Conservation (phyloP, 2,113 vertebrate species). For the Campylorhamphus procurvoides region DNA sequence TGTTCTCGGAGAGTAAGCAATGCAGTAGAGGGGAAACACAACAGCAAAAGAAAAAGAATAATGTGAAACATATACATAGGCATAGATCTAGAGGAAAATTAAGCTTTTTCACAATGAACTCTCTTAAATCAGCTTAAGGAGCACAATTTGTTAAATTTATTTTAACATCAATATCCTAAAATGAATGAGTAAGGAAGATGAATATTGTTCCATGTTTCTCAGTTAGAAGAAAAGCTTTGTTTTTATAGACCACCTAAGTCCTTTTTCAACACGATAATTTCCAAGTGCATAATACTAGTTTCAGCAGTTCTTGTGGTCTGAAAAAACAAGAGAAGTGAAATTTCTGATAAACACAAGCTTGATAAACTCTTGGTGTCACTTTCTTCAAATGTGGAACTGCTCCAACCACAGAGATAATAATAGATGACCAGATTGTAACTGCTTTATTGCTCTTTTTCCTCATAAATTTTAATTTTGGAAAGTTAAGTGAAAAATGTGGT, state of each 20-base stretch:
- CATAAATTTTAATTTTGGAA: conserved; percentile 86
- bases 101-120: not conserved
- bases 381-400: conserved; percentile 77
- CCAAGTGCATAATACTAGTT: conserved; percentile 14
- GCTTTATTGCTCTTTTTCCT: conserved; percentile 83
- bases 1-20: not conserved
- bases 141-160: not conserved
- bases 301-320: conserved; percentile 42
- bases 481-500: conserved; percentile 85
- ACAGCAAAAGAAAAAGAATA: conserved; percentile 26
- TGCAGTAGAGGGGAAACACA: not conserved
- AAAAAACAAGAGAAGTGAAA: conserved; percentile 74
- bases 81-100: not conserved
- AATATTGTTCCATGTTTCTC: not conserved
- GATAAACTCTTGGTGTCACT: conserved; percentile 73
- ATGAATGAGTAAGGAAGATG: not conserved
- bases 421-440: conserved; percentile 84
- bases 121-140: not conserved
- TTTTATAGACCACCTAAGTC: not conserved
- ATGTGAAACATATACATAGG: not conserved
- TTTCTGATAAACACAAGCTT: conserved; percentile 66
- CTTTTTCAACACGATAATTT: not conserved
- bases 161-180: not conserved
- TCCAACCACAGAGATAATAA: conserved; percentile 84
- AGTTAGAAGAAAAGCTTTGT: not conserved